Percentiles rank a stretch among this genome's conserved stretches.
phyloP scores from a whole-genome alignment of 2,888 invertebrate genomes.

The Morinoia aosen region DNA sequence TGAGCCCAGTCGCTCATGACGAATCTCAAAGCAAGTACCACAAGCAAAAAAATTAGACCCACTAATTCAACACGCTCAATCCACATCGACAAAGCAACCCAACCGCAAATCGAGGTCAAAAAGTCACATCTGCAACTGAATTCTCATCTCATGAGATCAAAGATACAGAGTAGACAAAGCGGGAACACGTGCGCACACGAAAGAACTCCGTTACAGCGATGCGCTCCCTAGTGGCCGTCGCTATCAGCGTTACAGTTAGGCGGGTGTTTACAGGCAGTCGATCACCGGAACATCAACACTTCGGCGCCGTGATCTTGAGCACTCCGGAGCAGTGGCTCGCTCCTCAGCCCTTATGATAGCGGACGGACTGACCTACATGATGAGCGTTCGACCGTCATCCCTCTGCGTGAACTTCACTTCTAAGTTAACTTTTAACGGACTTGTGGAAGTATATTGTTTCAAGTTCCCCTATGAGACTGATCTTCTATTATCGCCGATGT shows the following conservation, averaged over 20 bases:
- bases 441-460: no score
- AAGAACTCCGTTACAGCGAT: slow-evolving; percentile 22
- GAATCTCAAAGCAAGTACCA: not conserved
- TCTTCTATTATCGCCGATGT: no score
- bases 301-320: not conserved
- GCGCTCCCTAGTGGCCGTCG: not conserved
- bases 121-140: slow-evolving; percentile 1
- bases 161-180: slow-evolving; percentile 42
- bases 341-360: not conserved
- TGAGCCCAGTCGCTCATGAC: not conserved
- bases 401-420: no score
- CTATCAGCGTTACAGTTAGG: slow-evolving; percentile 21
- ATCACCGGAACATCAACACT: slow-evolving; percentile 46
- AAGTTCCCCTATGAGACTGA: no score
- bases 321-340: not conserved
- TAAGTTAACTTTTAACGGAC: no score
- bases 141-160: slow-evolving; percentile 45
- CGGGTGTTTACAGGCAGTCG: slow-evolving; percentile 14
- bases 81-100: not conserved
- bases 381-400: not conserved
- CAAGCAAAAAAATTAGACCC: not conserved
- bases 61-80: not conserved
- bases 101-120: slow-evolving; percentile 28
- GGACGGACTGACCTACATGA: not conserved
- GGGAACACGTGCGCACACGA: not conserved